Evolutionary conservation across 2,888 invertebrate species (phyloP).

Genomic region (Erannis defoliaria): DNA sequence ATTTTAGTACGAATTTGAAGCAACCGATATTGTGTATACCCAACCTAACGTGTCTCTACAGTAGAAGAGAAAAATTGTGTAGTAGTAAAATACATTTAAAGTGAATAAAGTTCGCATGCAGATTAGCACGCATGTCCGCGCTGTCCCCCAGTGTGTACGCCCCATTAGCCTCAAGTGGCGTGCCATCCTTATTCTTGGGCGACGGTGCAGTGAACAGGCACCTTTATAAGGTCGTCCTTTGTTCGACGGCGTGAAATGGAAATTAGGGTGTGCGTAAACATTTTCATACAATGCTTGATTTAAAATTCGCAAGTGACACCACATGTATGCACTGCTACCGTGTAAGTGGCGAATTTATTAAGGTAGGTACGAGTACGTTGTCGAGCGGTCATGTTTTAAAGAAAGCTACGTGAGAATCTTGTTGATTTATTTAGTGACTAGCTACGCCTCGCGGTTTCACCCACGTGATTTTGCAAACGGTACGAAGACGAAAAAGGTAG

Average conservation of each 20-base stretch:
- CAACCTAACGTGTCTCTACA: not conserved
- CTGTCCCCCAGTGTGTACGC: conserved; percentile 41
- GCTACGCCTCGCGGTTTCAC: not conserved
- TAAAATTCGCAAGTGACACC: conserved; percentile 29
- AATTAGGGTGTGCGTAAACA: conserved; percentile 32
- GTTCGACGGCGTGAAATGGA: conserved; percentile 38
- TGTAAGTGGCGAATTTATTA: conserved; percentile 20
- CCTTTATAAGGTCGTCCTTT: conserved; percentile 43
- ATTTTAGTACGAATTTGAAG: not conserved
- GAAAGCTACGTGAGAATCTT: conserved; percentile 3
- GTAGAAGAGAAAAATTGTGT: not conserved
- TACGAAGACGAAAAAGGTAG: too few species aligned
- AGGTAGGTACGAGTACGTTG: conserved; percentile 17
- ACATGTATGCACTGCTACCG: conserved; percentile 21
- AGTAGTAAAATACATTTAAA: not conserved
- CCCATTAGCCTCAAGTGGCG: conserved; percentile 54
- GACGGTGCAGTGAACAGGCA: conserved; percentile 39
- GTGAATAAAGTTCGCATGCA: conserved; percentile 33
- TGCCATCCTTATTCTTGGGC: conserved; percentile 44
- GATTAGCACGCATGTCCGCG: conserved; percentile 44
- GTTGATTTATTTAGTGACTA: not conserved
- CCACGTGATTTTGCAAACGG: too few species aligned
- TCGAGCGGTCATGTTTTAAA: conserved; percentile 15
- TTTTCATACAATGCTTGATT: conserved; percentile 36
- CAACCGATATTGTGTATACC: not conserved